Base-by-base conservation (phyloP, 2,888 invertebrate genomes). In the Eupithecia abbreviata region DNA sequence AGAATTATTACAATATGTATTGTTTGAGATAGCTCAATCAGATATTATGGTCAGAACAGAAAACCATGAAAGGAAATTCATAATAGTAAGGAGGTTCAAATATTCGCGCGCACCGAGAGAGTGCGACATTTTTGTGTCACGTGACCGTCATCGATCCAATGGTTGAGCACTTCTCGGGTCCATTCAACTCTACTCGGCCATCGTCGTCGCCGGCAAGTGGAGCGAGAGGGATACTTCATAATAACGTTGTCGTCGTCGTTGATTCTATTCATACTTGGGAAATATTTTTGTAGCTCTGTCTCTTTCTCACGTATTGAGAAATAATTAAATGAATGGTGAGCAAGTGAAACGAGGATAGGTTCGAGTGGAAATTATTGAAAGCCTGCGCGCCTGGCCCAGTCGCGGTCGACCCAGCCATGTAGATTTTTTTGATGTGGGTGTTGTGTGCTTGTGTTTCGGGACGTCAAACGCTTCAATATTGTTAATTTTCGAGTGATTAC, bases 91-190 rank as follows among this genome's bases (percentile, higher is more conserved):
- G 4, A 6, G 4, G 51, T 77, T 77, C 66, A 70, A 74, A 69
- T 71, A 75, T 89, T 91, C 85, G 91, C 94, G 93, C 86, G 85
- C 69, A 71, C 73, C 74, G 62, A 81, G 62, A 81, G 77, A 85
- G 87, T 87, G 88, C 90, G 87, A 89, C 89, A 90, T 91, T 90
- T 91, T 91, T 88, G 86, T 87, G 86, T 94, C 95, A 95, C 94
- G 95, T 95, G 95, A 95, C 89, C 85, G 75, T 89, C 91, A 95
- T 95, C 95, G 95, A 95, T 95, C 95, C 95, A 95, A 95, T 95
- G 91, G 95, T 89, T 91, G 93, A 93, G 89, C 92, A 93, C 94
- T 94, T 94, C 93, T 91, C 92, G 94, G 94, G 95, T 95, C 95
- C 95, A 95, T 95, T 95, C 95, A 95, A 95, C 95, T 95, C 94